phyloP scores from a whole-genome alignment of 2,113 vertebrate genomes.

The Brachyhypopomus occidentalis region DNA sequence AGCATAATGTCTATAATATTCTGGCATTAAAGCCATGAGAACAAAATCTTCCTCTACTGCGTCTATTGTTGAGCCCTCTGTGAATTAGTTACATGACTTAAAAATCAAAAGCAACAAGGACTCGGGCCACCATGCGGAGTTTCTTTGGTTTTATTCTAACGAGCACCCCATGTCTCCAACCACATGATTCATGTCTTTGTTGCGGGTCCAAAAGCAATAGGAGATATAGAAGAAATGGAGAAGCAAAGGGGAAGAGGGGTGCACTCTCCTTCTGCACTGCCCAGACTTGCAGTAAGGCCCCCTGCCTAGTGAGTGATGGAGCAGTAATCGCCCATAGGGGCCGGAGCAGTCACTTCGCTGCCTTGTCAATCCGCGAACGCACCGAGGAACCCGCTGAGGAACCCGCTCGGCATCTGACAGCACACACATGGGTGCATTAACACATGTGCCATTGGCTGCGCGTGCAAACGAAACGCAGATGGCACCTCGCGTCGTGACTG shows the following conservation, averaged over 20 bases:
- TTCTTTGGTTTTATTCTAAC: slow-evolving; percentile 32
- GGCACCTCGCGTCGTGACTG: not conserved
- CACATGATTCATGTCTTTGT: slow-evolving; percentile 43
- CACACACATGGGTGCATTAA: not conserved
- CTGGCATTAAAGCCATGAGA: not conserved
- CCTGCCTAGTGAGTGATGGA: slow-evolving; percentile 1
- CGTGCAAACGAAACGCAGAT: not conserved
- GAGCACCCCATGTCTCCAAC: slow-evolving; percentile 22
- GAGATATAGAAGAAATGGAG: not conserved
- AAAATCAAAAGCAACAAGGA: slow-evolving; percentile 22
- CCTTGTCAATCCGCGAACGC: not conserved
- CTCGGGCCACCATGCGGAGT: not conserved
- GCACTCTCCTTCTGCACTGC: slow-evolving; percentile 15
- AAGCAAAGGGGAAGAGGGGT: not conserved
- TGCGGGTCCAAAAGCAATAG: slow-evolving; percentile 40
- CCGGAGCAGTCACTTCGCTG: not conserved
- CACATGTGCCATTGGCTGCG: not conserved
- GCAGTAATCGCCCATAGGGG: not conserved
- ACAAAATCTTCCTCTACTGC: not conserved
- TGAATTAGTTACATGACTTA: not conserved
- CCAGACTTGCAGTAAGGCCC: slow-evolving; percentile 25
- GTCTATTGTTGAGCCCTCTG: not conserved
- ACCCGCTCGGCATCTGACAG: slow-evolving; percentile 18
- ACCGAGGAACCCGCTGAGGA: not conserved
- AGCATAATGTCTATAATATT: too few relatives aligned